phyloP scores from a whole-genome alignment of 2,797 vertebrate genomes.

The Alcedo quadribrachys region DNA sequence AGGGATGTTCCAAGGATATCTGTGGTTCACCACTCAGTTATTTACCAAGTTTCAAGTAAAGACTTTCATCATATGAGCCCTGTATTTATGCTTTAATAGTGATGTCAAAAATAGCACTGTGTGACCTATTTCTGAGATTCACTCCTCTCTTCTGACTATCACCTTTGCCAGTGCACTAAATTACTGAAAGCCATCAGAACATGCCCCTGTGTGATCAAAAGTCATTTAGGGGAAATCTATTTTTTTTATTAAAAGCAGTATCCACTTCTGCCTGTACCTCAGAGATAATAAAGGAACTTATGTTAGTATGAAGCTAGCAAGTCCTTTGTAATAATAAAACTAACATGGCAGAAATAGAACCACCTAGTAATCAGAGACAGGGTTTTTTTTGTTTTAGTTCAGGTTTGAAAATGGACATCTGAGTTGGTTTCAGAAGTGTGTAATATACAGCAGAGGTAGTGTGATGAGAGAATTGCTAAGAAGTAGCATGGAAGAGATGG shows the following conservation, averaged over 20 bases:
- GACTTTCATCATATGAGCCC: slow-evolving; percentile 24
- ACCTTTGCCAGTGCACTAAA: background rate
- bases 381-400: background rate
- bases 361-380: background rate
- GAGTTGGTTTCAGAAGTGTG: background rate
- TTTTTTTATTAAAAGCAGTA: background rate
- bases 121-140: slow-evolving; percentile 1
- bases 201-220: background rate
- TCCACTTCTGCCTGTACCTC: background rate
- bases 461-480: background rate
- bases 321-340: background rate
- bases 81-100: slow-evolving; percentile 16
- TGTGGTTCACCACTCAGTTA: slow-evolving; percentile 65
- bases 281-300: background rate
- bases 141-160: background rate
- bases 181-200: background rate
- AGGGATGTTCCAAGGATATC: slow-evolving; percentile 64
- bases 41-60: slow-evolving; percentile 56
- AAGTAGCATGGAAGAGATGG: background rate
- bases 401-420: background rate
- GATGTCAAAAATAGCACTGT: slow-evolving; percentile 20
- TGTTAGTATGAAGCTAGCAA: background rate
- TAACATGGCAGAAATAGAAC: background rate
- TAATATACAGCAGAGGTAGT: background rate
- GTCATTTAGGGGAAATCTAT: background rate